A percentile compares a stretch with the other conserved stretches of the same genome.
These are phyloP conservation scores for Dendroctonus ponderosae DNA, from an alignment of 1,140 invertebrate species.

Conservation along the genomic window DNA sequence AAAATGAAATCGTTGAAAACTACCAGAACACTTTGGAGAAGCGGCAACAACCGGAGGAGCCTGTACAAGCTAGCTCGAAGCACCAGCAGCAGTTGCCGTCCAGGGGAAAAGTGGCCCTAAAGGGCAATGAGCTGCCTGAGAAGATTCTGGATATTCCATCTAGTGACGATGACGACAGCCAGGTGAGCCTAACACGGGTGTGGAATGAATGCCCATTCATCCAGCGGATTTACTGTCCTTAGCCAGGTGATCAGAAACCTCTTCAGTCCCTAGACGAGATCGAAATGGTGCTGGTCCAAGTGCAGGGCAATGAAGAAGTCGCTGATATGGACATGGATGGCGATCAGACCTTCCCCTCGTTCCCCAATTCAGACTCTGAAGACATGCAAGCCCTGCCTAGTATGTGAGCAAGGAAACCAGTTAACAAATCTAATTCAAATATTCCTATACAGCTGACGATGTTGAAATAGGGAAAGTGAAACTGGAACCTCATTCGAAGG, in stretches of 20 bases:
- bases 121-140: conserved; percentile 39
- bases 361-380: conserved; percentile 39
- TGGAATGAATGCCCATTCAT: too few relatives aligned
- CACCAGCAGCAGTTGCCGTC: conserved; percentile 23
- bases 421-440: conserved; percentile 15
- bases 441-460: background rate
- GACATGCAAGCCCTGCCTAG: conserved; percentile 42
- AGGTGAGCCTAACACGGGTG: too few relatives aligned
- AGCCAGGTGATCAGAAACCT: conserved; percentile 30
- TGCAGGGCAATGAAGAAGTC: conserved; percentile 39
- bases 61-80: background rate
- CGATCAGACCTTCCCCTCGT: conserved; percentile 9
- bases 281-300: conserved; percentile 46
- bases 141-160: conserved; percentile 48
- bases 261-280: conserved; percentile 45
- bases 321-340: conserved; percentile 25
- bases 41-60: background rate
- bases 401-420: background rate
- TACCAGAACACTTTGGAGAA: conserved; percentile 41
- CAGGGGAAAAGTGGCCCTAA: conserved; percentile 4
- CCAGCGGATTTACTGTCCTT: background rate
- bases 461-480: conserved; percentile 30
- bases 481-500: conserved; percentile 35
- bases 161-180: conserved; percentile 44
- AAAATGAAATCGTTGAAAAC: conserved; percentile 43